phyloP scores from a whole-genome alignment of 2,113 vertebrate species.

The Oxyura jamaicensis region DNA sequence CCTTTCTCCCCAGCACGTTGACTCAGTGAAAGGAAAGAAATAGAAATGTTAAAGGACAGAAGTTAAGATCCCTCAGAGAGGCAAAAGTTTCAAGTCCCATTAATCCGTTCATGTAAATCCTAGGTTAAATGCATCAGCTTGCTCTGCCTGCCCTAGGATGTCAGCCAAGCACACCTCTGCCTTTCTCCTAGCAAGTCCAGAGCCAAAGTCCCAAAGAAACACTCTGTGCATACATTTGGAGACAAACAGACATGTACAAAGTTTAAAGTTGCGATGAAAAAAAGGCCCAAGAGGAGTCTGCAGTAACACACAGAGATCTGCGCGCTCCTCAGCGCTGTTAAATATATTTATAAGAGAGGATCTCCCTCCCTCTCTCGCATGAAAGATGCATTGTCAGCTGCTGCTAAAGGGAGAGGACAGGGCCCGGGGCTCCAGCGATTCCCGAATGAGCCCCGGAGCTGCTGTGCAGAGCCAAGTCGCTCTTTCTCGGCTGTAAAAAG shows the following conservation, averaged over 20 bases:
- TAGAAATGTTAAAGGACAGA: rapidly evolving
- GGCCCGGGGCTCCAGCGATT: background rate
- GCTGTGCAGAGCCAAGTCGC: background rate
- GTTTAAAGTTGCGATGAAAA: background rate
- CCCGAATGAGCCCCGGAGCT: background rate
- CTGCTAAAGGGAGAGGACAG: background rate
- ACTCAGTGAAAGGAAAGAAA: background rate
- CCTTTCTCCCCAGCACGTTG: background rate
- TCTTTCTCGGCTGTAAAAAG: background rate
- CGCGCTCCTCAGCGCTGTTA: rapidly evolving
- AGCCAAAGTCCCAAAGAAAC: background rate
- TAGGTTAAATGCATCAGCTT: background rate
- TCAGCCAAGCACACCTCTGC: rapidly evolving
- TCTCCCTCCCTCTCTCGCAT: background rate
- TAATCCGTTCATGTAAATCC: background rate
- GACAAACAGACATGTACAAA: background rate
- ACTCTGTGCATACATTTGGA: background rate
- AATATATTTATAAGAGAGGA: rapidly evolving
- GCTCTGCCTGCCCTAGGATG: background rate
- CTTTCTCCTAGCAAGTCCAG: background rate
- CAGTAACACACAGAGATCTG: background rate
- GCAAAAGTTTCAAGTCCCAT: background rate
- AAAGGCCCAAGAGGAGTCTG: background rate
- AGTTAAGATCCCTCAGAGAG: background rate
- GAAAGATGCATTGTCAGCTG: background rate